Evolutionary conservation across 2,888 invertebrate genomes (phyloP), one percentile per base, ranked within the genome.

Genomic region (Neocrepidodera transversa): DNA sequence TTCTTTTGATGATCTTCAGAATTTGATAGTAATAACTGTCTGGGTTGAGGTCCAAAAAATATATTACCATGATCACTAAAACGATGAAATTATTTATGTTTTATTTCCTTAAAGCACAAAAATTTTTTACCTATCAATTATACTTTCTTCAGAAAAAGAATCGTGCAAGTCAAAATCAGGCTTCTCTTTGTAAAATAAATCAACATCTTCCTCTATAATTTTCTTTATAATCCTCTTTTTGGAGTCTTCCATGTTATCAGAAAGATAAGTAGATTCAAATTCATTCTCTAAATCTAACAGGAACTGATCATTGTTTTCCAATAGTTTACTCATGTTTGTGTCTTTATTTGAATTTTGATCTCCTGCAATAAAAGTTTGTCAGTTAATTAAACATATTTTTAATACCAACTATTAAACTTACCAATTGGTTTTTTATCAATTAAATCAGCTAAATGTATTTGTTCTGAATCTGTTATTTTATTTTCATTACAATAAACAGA

Each of bases 201-300:
- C 60, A 11, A 56, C 51, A 14, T 60, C 60, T 45, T 60, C 60
- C 38, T 60, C 60, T 13, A 47, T 55, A 18, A 60, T 51, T 47
- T 55, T 51, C 18, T 56, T 55, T 17, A 60, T 60, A 10, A 60
- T 55, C 13, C 38, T 55, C 26, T 55, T 60, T 45, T 51, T 51
- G 1, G 50, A 47, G 13, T 60, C 60, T 28, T 60, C 55, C 17
- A 30, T 26, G n/a, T n/a, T 40, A 23, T 45, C 35, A n/a, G 23
- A 13, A 0, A 16, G 26, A 36, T 57, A 32, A 36, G 49, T 40
- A 10, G 32, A 14, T 40, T 40, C 48, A 11, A 49, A 51, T 23
- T 56, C 51, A 5, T 20, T 38, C 4, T 51, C 47, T 13, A 51
- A 51, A 16, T 60, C 55, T 7, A 55, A 40, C 7, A 56, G 49